Conservation (phyloP, 1,140 invertebrate genomes). For the Venturia canescens region DNA sequence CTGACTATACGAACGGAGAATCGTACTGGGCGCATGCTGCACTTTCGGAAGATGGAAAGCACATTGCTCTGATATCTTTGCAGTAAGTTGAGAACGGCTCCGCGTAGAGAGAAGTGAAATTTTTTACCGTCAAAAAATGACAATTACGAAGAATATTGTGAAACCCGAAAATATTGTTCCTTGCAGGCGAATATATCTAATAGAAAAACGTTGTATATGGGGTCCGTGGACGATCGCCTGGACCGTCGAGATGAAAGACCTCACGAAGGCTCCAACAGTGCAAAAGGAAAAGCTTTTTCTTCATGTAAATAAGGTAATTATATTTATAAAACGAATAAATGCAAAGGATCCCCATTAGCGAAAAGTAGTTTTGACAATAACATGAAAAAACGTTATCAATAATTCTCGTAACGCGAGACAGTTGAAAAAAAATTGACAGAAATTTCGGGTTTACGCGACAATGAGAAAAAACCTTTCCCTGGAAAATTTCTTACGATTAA, state of each 20-base stretch:
- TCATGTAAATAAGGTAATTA: constrained; percentile 83
- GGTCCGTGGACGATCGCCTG: constrained; percentile 88
- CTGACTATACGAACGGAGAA: constrained; percentile 83
- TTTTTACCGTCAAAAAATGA: background rate
- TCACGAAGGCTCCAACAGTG: constrained; percentile 83
- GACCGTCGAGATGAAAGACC: constrained; percentile 84
- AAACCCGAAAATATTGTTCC: constrained; percentile 47
- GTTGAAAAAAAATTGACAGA: no score
- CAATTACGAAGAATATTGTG: constrained; percentile 40
- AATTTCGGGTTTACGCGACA: no score
- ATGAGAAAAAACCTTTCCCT: no score
- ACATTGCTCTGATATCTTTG: constrained; percentile 75
- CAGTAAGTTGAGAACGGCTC: constrained; percentile 69
- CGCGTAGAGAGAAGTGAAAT: background rate
- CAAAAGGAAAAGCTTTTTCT: constrained; percentile 83
- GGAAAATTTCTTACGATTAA: no score
- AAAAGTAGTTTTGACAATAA: no score
- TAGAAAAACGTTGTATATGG: constrained; percentile 84
- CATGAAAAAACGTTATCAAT: no score
- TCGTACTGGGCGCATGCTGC: constrained; percentile 85
- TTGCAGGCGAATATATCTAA: constrained; percentile 85
- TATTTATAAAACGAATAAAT: no score
- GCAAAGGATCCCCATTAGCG: no score
- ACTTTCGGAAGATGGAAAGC: constrained; percentile 78
- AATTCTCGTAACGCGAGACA: no score